Percentiles rank a stretch among this genome's conserved stretches.
phyloP scores from a whole-genome alignment of 2,797 vertebrate species.

The Sebastes kiyomatsui region DNA sequence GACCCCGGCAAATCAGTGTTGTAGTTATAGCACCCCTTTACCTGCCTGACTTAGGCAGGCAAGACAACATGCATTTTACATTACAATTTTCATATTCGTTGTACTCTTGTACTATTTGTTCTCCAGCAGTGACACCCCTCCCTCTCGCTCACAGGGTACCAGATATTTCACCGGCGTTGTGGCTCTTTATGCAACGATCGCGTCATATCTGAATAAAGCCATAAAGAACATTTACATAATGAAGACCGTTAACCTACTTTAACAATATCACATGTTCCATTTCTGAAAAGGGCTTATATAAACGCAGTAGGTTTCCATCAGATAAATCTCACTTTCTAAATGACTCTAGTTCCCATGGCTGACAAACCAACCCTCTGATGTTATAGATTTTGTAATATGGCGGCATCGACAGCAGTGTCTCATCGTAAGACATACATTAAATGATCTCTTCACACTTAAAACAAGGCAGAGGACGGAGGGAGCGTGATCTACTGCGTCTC shows the following conservation, averaged over 20 bases:
- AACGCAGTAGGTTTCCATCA: neutral
- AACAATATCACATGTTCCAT: neutral
- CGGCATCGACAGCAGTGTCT: neutral
- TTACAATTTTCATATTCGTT: no score
- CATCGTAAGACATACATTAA: neutral
- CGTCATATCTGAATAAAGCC: neutral
- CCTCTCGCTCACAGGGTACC: no score
- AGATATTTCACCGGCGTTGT: neutral
- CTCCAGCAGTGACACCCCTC: no score
- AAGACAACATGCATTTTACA: neutral
- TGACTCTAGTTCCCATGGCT: neutral
- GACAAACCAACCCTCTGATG: neutral
- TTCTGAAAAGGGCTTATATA: neutral
- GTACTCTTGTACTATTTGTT: no score
- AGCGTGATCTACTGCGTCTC: conserved; percentile 11
- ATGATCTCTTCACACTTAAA: conserved; percentile 24
- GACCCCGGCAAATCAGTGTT: neutral
- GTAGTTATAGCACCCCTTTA: accelerated
- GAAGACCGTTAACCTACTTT: neutral
- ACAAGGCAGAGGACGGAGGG: conserved; percentile 7
- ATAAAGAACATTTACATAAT: neutral
- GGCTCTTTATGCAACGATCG: neutral
- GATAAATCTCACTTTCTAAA: neutral
- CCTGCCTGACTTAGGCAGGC: neutral
- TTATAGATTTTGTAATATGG: neutral